Evolutionary conservation across 2,888 invertebrate genomes (phyloP), one percentile per base, ranked within the genome.

Genomic region (Pasiphila rectangulata): DNA sequence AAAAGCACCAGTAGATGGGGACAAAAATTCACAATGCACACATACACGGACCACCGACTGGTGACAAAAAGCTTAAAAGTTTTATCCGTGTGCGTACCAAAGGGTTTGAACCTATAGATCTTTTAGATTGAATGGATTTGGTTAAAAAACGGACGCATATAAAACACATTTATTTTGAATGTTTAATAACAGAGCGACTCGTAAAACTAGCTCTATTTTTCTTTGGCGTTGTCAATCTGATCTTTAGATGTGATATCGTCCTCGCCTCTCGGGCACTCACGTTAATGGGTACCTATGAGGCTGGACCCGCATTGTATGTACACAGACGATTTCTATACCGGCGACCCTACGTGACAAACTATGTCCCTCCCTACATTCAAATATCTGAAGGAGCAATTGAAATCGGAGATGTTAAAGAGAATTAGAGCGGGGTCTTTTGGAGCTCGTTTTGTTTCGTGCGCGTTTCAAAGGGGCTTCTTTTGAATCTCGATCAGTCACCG

Each of bases 381-480:
- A 88, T 84, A 77, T 87, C 83, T 88, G 85, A 87, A 88, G 88
- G 83, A 88, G 88, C 87, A 87, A 88, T 88, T 88, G 88, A 88
- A 88, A 88, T 87, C 79, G 86, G 88, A 88, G 87, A 87, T 86
- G 85, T 83, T 83, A 85, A 85, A 87, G 86, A 86, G 88, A 88
- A 88, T 88, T 87, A 87, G 85, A 84, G 75, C 86, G 75, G 86
- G 85, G 83, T 75, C 84, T 79, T 83, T 85, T 85, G 79, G 74
- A 82, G 79, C 69, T 75, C 75, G 85, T 87, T 87, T 87, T 87
- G 87, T 87, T 86, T 87, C 74, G 74, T 71, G 66, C 69, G 70
- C 75, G 72, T 72, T 59, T 84, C 79, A 84, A 86, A 84, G 75
- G 81, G 84, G 79, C 82, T 86, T 86, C 87, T 81, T 87, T 87